phyloP scores from a whole-genome alignment of 2,888 invertebrate species.

The Brenthis ino region DNA sequence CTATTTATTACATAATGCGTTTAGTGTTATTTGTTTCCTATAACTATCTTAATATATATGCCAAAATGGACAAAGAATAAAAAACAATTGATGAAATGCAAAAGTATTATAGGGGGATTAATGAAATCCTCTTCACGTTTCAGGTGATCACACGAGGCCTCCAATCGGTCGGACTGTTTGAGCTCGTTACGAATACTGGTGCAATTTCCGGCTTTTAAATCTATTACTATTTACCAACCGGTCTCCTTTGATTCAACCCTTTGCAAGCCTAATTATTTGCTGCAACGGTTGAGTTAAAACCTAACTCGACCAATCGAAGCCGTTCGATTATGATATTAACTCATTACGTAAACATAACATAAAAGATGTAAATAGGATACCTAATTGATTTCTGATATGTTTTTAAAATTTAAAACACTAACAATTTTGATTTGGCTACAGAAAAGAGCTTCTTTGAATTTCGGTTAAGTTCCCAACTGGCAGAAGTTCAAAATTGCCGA shows the following conservation, averaged over 20 bases:
- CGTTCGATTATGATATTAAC: no score
- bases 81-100: slow-evolving; percentile 8
- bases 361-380: no score
- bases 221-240: slow-evolving; percentile 42
- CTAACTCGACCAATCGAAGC: no score
- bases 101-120: slow-evolving; percentile 37
- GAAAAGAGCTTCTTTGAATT: no score
- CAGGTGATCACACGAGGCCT: slow-evolving; percentile 42
- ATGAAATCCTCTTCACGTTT: slow-evolving; percentile 45
- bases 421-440: no score
- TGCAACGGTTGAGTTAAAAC: not conserved
- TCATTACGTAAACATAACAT: no score
- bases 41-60: not conserved
- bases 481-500: no score
- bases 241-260: slow-evolving; percentile 31
- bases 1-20: no score
- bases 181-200: slow-evolving; percentile 41
- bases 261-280: slow-evolving; percentile 31
- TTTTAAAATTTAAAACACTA: no score
- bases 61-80: slow-evolving; percentile 3
- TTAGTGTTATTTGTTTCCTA: no score
- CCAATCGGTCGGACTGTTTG: slow-evolving; percentile 43
- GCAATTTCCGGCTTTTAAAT: slow-evolving; percentile 44
- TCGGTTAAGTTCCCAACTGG: no score
- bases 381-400: no score